Evolutionary conservation across 2,797 vertebrate species (phyloP).

Genomic region (Catostomus latipinnis): DNA sequence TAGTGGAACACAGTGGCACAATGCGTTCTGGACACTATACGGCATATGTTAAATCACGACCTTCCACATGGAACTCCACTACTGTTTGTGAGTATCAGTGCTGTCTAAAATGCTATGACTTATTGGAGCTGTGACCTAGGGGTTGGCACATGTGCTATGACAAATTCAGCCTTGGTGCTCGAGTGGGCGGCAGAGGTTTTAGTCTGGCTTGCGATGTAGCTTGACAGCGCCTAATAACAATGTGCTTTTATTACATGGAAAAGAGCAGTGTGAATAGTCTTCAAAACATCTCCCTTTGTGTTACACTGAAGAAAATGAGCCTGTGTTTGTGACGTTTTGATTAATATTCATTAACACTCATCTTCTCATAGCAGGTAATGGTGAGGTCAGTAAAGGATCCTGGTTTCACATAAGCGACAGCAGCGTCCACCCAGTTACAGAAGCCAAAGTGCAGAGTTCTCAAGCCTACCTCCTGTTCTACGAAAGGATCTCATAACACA

Average conservation of each 20-base stretch:
- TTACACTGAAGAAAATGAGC: background rate
- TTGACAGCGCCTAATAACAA: too few relatives aligned
- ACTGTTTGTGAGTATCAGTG: conserved; percentile 71
- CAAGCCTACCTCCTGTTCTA: conserved; percentile 99
- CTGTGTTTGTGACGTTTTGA: background rate
- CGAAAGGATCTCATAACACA: conserved; percentile 81
- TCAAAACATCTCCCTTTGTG: background rate
- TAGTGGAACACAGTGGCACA: conserved; percentile 96
- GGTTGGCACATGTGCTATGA: too few relatives aligned
- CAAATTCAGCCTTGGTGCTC: too few relatives aligned
- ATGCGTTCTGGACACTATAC: conserved; percentile 98
- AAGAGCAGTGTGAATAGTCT: background rate
- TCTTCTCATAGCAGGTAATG: conserved; percentile 61
- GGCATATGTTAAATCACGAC: conserved; percentile 88
- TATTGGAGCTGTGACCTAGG: too few relatives aligned
- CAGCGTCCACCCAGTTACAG: conserved; percentile 85
- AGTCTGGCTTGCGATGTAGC: too few relatives aligned
- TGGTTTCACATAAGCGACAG: conserved; percentile 97
- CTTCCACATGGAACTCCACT: conserved; percentile 66
- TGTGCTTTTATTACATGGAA: too few relatives aligned
- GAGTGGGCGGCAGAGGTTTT: too few relatives aligned
- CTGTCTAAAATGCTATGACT: background rate
- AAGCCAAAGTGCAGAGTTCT: conserved; percentile 85
- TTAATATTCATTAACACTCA: background rate
- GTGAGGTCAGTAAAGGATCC: conserved; percentile 78